Evolutionary conservation across 1,140 invertebrate species (phyloP), one percentile per base, ranked within the genome.

Genomic region (Nymphalis io): DNA sequence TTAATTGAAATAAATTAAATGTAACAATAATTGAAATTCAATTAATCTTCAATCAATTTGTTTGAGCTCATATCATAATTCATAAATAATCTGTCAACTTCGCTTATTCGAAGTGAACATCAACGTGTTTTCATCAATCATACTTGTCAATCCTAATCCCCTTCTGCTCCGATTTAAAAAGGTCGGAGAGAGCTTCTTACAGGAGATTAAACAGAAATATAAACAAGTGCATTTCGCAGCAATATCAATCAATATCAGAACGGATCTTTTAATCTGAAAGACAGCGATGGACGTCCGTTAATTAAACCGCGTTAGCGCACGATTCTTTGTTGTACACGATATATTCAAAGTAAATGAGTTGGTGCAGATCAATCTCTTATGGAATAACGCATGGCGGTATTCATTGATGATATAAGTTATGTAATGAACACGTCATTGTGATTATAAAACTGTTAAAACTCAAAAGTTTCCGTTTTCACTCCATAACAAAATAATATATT

Each of bases 231-330:
- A 67, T 82, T 81, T 85, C 76, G 78, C 78, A 74, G 73, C 70
- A 79, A 80, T 81, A 85, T 85, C 84, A 84, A 88, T 88, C 84
- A 86, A 86, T 81, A 84, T 86, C 80, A 83, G 77, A 82, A 78
- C 75, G 69, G 74, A 79, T 82, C 74, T 84, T 84, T 78, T 86
- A 83, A 83, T 83, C 77, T 80, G 73, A 38, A 65, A 64, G 76
- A 74, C 73, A 65, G 57, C 69, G 74, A 79, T 69, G 75, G 77
- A 80, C 75, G 73, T 68, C 61, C 39, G 20, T 68, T 71, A 66
- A 71, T 66, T 71, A 71, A 66, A 51, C 44, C 38, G 42, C 46
- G n/a, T 61, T 48, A 55, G 42, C 58, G 60, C 38, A 23, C 12
- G 33, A 18, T 51, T 62, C 48, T 60, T 62, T 68, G 13, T 48